phyloP scores from a whole-genome alignment of 1,140 invertebrate genomes.

The Lucilia sericata region DNA sequence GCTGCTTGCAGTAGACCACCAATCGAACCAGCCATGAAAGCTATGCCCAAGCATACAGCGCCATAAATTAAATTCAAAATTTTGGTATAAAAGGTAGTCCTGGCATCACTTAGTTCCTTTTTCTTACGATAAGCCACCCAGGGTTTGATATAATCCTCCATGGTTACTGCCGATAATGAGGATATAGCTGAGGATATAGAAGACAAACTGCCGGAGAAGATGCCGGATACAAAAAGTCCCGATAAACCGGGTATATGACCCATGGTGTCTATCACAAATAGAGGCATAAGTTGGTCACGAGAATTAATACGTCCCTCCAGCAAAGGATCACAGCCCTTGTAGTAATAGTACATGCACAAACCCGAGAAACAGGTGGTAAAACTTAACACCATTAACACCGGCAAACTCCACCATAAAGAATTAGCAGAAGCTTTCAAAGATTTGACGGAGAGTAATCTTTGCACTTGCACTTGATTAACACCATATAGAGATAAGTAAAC shows the following conservation, averaged over 20 bases:
- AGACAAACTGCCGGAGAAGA: constrained; percentile 87
- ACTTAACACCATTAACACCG: constrained; percentile 77
- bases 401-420: constrained; percentile 78
- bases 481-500: constrained; percentile 83
- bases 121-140: constrained; percentile 59
- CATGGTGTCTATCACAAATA: constrained; percentile 84
- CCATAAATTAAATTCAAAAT: constrained; percentile 78
- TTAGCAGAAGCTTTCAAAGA: constrained; percentile 75
- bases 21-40: constrained; percentile 77
- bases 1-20: constrained; percentile 81
- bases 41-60: constrained; percentile 76
- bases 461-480: constrained; percentile 88
- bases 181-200: constrained; percentile 86
- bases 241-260: constrained; percentile 77
- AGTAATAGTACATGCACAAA: constrained; percentile 82
- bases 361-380: constrained; percentile 81
- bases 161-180: constrained; percentile 84
- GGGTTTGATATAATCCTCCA: constrained; percentile 83
- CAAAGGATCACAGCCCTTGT: constrained; percentile 81
- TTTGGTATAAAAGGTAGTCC: constrained; percentile 71
- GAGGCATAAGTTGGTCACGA: constrained; percentile 75
- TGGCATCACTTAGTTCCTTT: constrained; percentile 53
- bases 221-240: constrained; percentile 85
- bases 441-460: constrained; percentile 83
- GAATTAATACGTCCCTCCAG: constrained; percentile 70